Percentiles rank a stretch among this genome's conserved stretches.
These are phyloP conservation scores for Vesta saturnalis DNA, from an alignment of 2,888 invertebrate species.

Conservation along the genomic window DNA sequence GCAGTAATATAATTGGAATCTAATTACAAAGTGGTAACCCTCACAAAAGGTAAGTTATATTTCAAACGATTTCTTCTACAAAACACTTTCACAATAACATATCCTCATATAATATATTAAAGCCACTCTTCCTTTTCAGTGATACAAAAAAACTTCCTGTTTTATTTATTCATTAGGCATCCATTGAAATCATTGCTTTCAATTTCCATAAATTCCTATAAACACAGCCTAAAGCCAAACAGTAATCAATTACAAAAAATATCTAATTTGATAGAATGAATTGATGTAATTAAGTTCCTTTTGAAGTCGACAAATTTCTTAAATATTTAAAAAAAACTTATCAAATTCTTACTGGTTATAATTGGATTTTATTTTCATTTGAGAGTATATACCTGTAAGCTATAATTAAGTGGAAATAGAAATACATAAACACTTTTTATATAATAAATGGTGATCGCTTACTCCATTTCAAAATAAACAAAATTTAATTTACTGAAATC, in stretches of 20 bases:
- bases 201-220: not conserved
- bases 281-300: not conserved
- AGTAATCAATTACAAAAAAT: not conserved
- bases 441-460: too few relatives aligned
- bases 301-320: not conserved
- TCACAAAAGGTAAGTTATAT: not conserved
- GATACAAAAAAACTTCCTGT: not conserved
- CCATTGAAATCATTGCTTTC: not conserved
- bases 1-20: not conserved
- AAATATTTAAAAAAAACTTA: conserved; percentile 10
- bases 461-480: too few relatives aligned
- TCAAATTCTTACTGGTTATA: conserved; percentile 15
- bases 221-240: not conserved
- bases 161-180: not conserved
- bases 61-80: not conserved
- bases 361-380: conserved; percentile 31
- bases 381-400: conserved; percentile 22
- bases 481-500: too few relatives aligned
- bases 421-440: too few relatives aligned
- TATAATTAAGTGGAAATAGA: conserved; percentile 30
- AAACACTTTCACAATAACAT: conserved; percentile 9
- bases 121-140: conserved; percentile 2
- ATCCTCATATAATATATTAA: conserved; percentile 6
- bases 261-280: not conserved
- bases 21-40: not conserved